Base-by-base conservation (phyloP, 2,113 vertebrate genomes). In the Alectura lathami region DNA sequence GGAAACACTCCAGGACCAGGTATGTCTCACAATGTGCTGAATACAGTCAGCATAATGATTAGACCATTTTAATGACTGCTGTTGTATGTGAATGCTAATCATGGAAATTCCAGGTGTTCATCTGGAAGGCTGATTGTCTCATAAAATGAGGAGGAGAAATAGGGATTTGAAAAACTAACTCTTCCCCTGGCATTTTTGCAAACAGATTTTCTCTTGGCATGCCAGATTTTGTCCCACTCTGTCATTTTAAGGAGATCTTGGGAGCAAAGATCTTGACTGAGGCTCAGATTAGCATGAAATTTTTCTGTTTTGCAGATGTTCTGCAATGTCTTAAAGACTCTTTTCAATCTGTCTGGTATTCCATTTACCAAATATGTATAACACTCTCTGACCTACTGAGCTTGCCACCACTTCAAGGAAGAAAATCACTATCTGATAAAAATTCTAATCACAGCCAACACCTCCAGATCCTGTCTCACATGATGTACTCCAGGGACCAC, bases 1-100 rank as follows among this genome's bases (percentile, higher is more conserved):
- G 68, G 60, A 94, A 96, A 83, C 76, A 88, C 79, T 93, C 47
- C 69, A 93, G 70, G 42, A 96, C 62, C 56, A 91, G 68, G 38
- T 86, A 89, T 64, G 64, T 81, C 69, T 95, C 68, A 57, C 32
- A 93, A 63, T 23, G 73, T 86, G 72, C 2, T 70, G 59, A 94
- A 92, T 88, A 77, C 20, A 86, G 74, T 76, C 78, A 91, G 62
- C 59, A 88, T 87, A 92, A 73, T 74, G 29, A 85, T 80, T 76
- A 82, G 75, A 63, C 32, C 15, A 74, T 89, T 86, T 64, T 83
- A 94, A 92, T 77, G 51, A 53, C 56, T 82, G 20, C 83, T 3
- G 8, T 82, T 79, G 53, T 30, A 69, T 43, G 30, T 72, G 67
- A 84, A 82, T 27, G 21, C 8, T 89, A 51, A 60, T 91, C 14